These are phyloP conservation scores for Antedon mediterranea DNA, from an alignment of 53 echinoderm and acorn worm species.

Conservation along the genomic window DNA sequence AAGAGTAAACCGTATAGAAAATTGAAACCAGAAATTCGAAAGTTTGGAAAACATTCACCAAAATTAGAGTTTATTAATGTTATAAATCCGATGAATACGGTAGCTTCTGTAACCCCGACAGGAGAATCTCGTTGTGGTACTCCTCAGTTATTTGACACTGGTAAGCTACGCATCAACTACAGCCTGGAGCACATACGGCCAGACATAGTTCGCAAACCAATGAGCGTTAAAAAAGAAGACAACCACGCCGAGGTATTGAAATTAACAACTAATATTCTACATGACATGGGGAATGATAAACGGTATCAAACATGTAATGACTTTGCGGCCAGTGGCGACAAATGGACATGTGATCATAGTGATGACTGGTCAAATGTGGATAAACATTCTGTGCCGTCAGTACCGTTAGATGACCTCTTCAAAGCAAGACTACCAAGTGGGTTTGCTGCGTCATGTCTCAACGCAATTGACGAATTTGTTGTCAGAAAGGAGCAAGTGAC, in stretches of 20 bases:
- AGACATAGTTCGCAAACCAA: constrained; percentile 23
- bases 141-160: constrained; percentile 25
- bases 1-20: not conserved
- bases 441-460: constrained; percentile 23
- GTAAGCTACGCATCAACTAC: constrained; percentile 39
- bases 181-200: constrained; percentile 48
- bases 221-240: not conserved
- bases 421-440: not conserved
- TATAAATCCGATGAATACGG: constrained; percentile 22
- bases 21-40: not conserved
- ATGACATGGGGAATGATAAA: not conserved
- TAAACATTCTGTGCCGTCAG: not conserved
- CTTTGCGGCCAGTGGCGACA: not conserved
- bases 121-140: not conserved
- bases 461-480: constrained; percentile 35
- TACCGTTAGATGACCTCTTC: not conserved
- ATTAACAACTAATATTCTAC: not conserved
- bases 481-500: constrained; percentile 57
- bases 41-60: constrained; percentile 5
- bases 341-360: not conserved
- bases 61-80: constrained; percentile 44
- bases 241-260: not conserved
- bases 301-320: not conserved
- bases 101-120: not conserved
- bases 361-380: not conserved